phyloP scores from a whole-genome alignment of 2,113 vertebrate species.

The Oceanites oceanicus region DNA sequence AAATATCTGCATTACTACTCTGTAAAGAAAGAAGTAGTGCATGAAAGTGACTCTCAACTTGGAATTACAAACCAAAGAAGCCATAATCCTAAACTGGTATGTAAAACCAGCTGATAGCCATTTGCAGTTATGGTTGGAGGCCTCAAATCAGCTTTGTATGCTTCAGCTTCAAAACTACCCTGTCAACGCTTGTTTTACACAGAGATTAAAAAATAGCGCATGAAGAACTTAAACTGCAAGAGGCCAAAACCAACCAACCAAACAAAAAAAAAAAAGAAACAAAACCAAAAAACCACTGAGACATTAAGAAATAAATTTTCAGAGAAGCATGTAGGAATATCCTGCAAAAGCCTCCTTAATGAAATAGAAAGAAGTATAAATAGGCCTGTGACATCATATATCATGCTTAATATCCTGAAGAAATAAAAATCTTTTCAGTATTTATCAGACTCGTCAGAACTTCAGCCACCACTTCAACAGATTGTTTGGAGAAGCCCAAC shows the following conservation, averaged over 20 bases:
- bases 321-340: neutral
- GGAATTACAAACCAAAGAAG: neutral
- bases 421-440: neutral
- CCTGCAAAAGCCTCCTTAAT: neutral
- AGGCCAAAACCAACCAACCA: neutral
- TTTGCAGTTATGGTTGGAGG: neutral
- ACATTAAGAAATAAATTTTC: neutral
- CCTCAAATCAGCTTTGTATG: neutral
- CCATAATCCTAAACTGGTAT: neutral
- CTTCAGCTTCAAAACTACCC: neutral
- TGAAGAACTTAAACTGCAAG: neutral
- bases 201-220: neutral
- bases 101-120: fast-evolving
- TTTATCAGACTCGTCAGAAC: neutral
- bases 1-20: neutral
- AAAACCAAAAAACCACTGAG: neutral
- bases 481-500: neutral
- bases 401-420: neutral
- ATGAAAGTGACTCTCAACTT: neutral
- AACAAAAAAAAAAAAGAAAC: neutral
- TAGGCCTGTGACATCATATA: neutral
- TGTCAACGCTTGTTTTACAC: neutral
- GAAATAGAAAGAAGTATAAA: neutral
- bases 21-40: neutral
- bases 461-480: neutral